A percentile compares a stretch with the other conserved stretches of the same genome.
These are phyloP conservation scores for Dallia pectoralis DNA, from an alignment of 2,797 vertebrate species.

Conservation along the genomic window DNA sequence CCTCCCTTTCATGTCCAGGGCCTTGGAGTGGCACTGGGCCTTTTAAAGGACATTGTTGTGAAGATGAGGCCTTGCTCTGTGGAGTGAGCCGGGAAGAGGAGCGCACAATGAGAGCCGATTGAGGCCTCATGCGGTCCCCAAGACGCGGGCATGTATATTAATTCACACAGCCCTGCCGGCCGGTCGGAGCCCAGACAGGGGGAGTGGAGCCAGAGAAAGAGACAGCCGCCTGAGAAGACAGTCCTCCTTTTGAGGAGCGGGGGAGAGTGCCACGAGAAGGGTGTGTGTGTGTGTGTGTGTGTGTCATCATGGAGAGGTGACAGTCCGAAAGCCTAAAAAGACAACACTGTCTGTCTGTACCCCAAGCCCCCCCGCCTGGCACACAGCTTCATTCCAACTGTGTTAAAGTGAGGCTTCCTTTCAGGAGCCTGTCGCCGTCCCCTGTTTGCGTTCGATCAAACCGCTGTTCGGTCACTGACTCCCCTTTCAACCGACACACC, in stretches of 20 bases:
- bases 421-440: conserved; percentile 8
- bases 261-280: background rate
- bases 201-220: conserved; percentile 11
- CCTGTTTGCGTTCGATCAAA: background rate
- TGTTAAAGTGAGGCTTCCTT: conserved; percentile 8
- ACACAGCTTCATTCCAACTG: conserved; percentile 12
- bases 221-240: conserved; percentile 7
- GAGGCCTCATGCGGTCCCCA: conserved; percentile 67
- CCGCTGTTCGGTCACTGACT: background rate
- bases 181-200: conserved; percentile 52
- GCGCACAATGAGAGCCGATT: conserved; percentile 67
- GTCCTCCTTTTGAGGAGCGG: conserved; percentile 14
- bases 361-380: background rate
- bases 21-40: conserved; percentile 74
- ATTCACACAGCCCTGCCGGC: conserved; percentile 68
- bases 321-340: conserved; percentile 11
- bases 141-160: conserved; percentile 65
- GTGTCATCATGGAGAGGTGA: conserved; percentile 3
- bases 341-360: background rate
- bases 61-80: conserved; percentile 68
- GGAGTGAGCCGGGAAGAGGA: conserved; percentile 68
- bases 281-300: background rate
- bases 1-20: conserved; percentile 43
- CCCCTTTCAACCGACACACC: background rate
- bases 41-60: conserved; percentile 68